Evolutionary conservation across 2,797 vertebrate species (phyloP).

Genomic region (Mergus octosetaceus): DNA sequence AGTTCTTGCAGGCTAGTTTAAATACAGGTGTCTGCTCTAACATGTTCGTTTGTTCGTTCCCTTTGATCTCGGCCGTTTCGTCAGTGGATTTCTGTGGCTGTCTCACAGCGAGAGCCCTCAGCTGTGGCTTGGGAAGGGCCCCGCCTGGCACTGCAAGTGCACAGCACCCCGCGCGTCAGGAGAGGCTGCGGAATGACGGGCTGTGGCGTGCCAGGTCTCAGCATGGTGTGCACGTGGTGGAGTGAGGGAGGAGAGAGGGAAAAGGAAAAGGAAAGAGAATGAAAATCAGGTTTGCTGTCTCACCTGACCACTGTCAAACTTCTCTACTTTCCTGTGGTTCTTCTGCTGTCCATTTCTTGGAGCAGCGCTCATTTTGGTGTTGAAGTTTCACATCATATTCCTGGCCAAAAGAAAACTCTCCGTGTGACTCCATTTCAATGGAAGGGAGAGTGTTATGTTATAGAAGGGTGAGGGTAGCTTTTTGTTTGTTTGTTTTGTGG

Average conservation of each 20-base stretch:
- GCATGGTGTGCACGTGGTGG: rapidly evolving
- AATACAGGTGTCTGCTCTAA: neutral
- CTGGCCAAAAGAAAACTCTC: neutral
- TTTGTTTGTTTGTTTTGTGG: neutral
- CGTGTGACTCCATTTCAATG: neutral
- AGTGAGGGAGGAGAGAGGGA: neutral
- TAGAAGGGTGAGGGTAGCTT: neutral
- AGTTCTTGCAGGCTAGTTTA: neutral
- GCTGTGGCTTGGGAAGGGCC: neutral
- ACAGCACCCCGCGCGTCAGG: neutral
- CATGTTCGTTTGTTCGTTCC: neutral
- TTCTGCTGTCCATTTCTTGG: neutral
- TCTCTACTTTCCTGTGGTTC: neutral
- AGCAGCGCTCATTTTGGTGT: neutral
- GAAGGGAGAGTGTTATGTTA: neutral
- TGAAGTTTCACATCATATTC: rapidly evolving
- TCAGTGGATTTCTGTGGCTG: neutral
- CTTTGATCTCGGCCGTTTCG: neutral
- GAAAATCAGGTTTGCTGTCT: neutral
- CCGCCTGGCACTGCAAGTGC: neutral
- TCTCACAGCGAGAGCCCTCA: neutral
- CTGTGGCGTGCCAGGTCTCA: neutral
- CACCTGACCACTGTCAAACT: neutral
- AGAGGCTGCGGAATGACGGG: neutral
- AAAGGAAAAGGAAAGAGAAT: neutral